A percentile compares a stretch with the other conserved stretches of the same genome.
These are phyloP conservation scores for Hafferia zeledoni DNA, from an alignment of 2,797 vertebrate species.

Conservation along the genomic window DNA sequence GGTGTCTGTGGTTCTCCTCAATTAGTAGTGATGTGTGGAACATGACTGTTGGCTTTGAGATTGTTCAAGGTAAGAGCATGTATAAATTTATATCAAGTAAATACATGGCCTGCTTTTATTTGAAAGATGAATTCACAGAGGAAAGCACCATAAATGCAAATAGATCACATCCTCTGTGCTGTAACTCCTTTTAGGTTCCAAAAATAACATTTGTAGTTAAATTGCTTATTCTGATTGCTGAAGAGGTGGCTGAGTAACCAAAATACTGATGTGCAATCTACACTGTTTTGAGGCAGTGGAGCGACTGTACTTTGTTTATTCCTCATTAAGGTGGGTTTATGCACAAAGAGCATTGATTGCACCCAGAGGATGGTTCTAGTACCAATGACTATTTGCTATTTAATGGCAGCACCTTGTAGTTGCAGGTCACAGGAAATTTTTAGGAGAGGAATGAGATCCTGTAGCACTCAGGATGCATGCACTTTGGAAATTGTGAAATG, in stretches of 20 bases:
- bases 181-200: not conserved
- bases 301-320: conserved; percentile 11
- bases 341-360: conserved; percentile 26
- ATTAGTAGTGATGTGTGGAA: not conserved
- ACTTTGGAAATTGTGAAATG: conserved; percentile 41
- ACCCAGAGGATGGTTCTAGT: not conserved
- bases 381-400: not conserved
- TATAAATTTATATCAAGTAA: not conserved
- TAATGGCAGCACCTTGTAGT: not conserved
- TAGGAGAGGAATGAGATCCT: not conserved
- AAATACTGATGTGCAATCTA: conserved; percentile 15
- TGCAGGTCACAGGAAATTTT: not conserved
- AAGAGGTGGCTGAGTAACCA: conserved; percentile 27
- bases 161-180: not conserved
- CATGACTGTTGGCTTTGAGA: not conserved
- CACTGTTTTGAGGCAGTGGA: not conserved
- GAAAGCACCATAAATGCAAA: not conserved
- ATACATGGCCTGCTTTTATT: not conserved
- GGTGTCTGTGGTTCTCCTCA: not conserved
- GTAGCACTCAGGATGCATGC: not conserved
- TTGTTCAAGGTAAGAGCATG: conserved; percentile 4
- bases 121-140: not conserved
- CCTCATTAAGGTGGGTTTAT: conserved; percentile 12
- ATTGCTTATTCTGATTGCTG: conserved; percentile 25
- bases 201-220: not conserved